Base-by-base conservation (phyloP, 2,797 vertebrate species). In the Todus mexicanus region DNA sequence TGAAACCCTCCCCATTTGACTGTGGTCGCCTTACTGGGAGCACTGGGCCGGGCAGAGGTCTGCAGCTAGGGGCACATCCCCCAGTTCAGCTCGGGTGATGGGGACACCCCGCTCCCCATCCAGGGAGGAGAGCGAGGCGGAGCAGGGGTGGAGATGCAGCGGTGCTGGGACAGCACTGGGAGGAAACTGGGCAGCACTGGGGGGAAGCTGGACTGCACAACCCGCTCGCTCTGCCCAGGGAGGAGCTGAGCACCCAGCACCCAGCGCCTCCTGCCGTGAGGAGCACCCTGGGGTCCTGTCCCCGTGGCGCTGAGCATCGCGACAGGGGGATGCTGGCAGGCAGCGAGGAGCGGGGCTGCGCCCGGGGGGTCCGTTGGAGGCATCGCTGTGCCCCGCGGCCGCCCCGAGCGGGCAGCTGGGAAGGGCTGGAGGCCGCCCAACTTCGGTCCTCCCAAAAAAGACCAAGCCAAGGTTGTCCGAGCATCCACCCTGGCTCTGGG, bases 281-380 rank as follows among this genome's bases (percentile, higher is more conserved):
- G 9, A 63, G 45, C 4, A 4, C 12, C 47, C 50, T 11, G 60
- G 48, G 33, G 43, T 63, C 73, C 10, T 11, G 33, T 22, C 27
- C 72, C 85, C 42, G 4, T 12, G 6, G 4, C 4, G 7, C 38
- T 4, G 4, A 18, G 27, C 40, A 15, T 31, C 9, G 0, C 14
- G 51, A 10, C 2, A 4, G 33, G 53, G 7, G 13, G 7, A 0
- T 1, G 27, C 22, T 3, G 0, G 60, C 43, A 2, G 65, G 68
- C 47, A 82, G 79, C 35, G 2, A 35, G 38, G 80, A 21, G 56
- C 4, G 0, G 42, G 51, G 70, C 56, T 15, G 71, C n/a, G 1
- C 22, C 15, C 1, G 5, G 2, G 15, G 80, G 14, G 54, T 17
- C 26, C 1, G 6, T 56, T 59, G 1, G 6, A 51, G 68, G 31